These are phyloP conservation scores for Strigamia maritima DNA, from an alignment of 2,888 invertebrate genomes.

Conservation along the genomic window DNA sequence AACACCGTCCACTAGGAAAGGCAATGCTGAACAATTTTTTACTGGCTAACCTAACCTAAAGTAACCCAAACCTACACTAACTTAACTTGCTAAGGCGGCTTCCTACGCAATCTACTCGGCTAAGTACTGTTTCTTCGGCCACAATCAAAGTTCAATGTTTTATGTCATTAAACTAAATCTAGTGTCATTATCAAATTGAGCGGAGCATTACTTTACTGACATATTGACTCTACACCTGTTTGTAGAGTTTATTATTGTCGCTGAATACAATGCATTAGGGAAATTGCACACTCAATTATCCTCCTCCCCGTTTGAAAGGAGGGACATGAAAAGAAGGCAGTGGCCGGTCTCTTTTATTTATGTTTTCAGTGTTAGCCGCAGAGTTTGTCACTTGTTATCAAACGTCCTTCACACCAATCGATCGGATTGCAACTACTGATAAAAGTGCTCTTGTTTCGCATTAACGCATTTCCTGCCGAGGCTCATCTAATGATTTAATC, in stretches of 20 bases:
- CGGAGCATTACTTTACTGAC: too few species aligned
- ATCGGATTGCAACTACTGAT: conserved; percentile 25
- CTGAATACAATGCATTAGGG: background rate
- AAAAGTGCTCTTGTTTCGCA: conserved; percentile 15
- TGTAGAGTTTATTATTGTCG: background rate
- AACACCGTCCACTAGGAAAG: too few species aligned
- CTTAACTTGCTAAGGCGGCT: too few species aligned
- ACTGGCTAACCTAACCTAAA: too few species aligned
- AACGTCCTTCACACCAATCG: conserved; percentile 17
- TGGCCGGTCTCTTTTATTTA: conserved; percentile 1
- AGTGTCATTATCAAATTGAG: too few species aligned
- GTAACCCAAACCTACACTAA: too few species aligned
- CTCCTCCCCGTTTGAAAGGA: background rate
- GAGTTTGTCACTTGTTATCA: conserved; percentile 29
- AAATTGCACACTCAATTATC: conserved; percentile 17
- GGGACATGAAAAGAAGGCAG: background rate
- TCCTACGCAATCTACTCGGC: too few species aligned
- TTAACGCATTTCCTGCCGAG: conserved; percentile 11
- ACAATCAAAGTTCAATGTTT: too few species aligned
- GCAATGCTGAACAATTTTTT: too few species aligned
- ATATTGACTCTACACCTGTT: background rate
- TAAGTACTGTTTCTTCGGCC: too few species aligned
- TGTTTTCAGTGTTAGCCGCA: background rate
- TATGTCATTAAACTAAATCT: too few species aligned
- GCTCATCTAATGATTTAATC: conserved; percentile 27